Evolutionary conservation across 2,797 vertebrate genomes (phyloP).

Genomic region (Spinus olivaceus): DNA sequence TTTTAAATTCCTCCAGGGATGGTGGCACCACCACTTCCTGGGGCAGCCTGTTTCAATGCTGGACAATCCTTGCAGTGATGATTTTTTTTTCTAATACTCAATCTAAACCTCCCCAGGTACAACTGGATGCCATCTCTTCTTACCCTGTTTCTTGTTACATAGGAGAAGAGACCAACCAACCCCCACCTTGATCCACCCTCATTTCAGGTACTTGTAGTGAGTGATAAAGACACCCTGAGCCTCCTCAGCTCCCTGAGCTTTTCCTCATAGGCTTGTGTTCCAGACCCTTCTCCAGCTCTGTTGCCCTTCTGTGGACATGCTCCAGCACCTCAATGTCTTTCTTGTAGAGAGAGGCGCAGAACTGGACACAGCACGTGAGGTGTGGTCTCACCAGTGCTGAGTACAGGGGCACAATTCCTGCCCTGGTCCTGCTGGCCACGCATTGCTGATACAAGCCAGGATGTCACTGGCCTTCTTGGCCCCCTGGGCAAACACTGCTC

Average conservation of each 20-base stretch:
- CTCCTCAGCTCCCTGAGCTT: neutral
- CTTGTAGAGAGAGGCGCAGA: neutral
- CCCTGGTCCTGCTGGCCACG: neutral
- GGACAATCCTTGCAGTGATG: neutral
- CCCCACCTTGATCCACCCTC: accelerated
- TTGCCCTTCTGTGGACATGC: neutral
- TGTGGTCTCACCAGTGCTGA: accelerated
- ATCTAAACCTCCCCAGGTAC: neutral
- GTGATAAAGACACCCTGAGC: neutral
- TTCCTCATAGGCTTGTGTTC: neutral
- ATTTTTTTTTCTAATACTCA: neutral
- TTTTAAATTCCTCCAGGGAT: neutral
- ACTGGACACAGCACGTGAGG: accelerated
- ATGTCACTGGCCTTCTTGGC: accelerated
- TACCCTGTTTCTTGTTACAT: neutral
- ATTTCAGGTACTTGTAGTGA: neutral
- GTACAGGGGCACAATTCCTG: accelerated
- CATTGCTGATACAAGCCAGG: accelerated
- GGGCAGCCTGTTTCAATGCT: neutral
- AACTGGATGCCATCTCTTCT: neutral
- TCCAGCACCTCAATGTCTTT: too few species aligned
- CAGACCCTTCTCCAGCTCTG: neutral
- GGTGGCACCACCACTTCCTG: neutral
- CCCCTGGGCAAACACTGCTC: neutral
- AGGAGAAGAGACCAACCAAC: neutral